Percentiles rank a stretch among this genome's conserved stretches.
Conservation (phyloP, 1,140 invertebrate species). For the Branchinecta lynchi region DNA sequence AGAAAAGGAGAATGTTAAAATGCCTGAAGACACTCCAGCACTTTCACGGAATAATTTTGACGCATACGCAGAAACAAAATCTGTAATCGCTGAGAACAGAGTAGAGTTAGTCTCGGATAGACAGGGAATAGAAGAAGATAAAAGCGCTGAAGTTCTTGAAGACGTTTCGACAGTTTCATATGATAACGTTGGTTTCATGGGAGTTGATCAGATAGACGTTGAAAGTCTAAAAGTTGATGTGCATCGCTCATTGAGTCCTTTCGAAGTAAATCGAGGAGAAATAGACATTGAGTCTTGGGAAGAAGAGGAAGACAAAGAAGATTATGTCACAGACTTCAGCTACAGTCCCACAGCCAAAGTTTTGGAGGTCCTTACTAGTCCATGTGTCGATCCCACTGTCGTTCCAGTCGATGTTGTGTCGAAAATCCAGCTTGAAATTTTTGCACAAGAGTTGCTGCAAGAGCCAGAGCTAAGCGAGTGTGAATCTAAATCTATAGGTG, state of each 20-base stretch:
- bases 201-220: slow-evolving; percentile 19
- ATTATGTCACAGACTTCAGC: slow-evolving; percentile 6
- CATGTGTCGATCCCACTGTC: neutral
- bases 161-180: slow-evolving; percentile 14
- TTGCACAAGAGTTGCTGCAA: neutral
- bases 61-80: too few relatives aligned
- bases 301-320: slow-evolving; percentile 11
- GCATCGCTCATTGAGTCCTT: slow-evolving; percentile 15
- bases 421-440: slow-evolving; percentile 27
- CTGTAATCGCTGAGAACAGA: too few relatives aligned
- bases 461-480: neutral
- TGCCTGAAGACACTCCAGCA: too few relatives aligned
- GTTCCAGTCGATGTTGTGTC: slow-evolving; percentile 25
- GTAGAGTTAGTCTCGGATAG: too few relatives aligned
- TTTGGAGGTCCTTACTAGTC: neutral
- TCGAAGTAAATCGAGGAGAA: slow-evolving; percentile 17
- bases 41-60: too few relatives aligned
- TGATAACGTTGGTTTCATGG: slow-evolving; percentile 19
- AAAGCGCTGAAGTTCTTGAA: neutral
- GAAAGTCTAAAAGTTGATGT: slow-evolving; percentile 8
- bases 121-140: too few relatives aligned
- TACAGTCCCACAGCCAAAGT: slow-evolving; percentile 14
- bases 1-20: too few relatives aligned
- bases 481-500: neutral
- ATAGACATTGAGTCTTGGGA: slow-evolving; percentile 17